Conservation (phyloP, 1,140 invertebrate genomes). For the Limonius californicus region DNA sequence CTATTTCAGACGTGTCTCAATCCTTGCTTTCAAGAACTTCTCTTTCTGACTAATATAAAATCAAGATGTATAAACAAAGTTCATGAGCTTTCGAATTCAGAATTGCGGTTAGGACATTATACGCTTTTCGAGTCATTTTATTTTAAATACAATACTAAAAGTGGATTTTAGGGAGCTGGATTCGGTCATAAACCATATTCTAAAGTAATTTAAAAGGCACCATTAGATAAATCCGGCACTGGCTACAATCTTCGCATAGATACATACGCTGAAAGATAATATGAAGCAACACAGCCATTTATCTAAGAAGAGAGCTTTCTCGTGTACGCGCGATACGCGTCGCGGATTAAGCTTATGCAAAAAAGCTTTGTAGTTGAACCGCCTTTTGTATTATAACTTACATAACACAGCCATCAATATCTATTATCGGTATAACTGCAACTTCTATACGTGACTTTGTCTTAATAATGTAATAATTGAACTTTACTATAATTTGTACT, state of each 20-base stretch:
- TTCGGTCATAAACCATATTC: neutral
- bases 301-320: conserved; percentile 12
- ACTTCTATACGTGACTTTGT: too few species aligned
- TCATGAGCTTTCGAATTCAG: too few species aligned
- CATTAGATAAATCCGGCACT: neutral
- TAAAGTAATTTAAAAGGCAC: neutral
- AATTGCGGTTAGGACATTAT: too few species aligned
- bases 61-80: too few species aligned
- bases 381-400: neutral
- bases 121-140: too few species aligned
- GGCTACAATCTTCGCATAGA: neutral
- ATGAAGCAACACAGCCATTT: conserved; percentile 7
- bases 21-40: neutral
- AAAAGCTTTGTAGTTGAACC: neutral
- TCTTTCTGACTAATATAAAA: neutral
- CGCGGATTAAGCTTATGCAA: conserved; percentile 4
- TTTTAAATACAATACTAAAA: too few species aligned
- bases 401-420: too few species aligned
- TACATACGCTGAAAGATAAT: conserved; percentile 4
- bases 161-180: neutral
- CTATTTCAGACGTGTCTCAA: conserved; percentile 4
- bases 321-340: conserved; percentile 6
- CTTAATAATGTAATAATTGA: too few species aligned
- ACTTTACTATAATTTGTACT: neutral
- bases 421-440: too few species aligned